Base-by-base conservation (phyloP, 2,113 vertebrate species). In the Platichthys stellatus region DNA sequence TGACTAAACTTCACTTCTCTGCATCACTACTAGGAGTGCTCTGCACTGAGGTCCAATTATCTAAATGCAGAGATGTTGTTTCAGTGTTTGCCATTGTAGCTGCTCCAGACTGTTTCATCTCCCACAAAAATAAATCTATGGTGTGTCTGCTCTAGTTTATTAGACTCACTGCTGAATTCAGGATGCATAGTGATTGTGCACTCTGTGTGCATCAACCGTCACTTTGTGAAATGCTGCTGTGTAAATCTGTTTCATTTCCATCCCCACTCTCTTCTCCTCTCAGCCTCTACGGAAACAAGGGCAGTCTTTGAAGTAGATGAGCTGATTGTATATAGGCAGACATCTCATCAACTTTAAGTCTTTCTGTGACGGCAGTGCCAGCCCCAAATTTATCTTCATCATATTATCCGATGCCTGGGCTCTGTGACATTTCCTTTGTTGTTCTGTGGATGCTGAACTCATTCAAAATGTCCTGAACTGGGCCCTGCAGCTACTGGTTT, bases 1-100 rank as follows among this genome's bases (percentile, higher is more conserved):
- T 15, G 54, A 21, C 31, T 31, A 31, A 31, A 31, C 38, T 59
- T 5, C 26, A 6, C 47, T 40, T 77, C 40, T 14, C 35, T 1
- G 0, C 43, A 20, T 69, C 54, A 28, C 17, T 0, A 47, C 64
- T 28, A 21, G 1, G 15, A 62, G 11, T 64, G 38, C 20, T 28
- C 0, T 26, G 49, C 53, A 66, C 72, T 72, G 51, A 71, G 53
- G 57, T 76, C 74, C 72, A 84, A 84, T 84, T 67, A 82, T 69
- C 14, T 77, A 47, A 31, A 2, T 24, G 57, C 49, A 23, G 45
- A 54, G 58, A 28, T 10, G 2, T 76, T 7, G 53, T 77, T 63
- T 72, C 14, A 45, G 58, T 3, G 17, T 63, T 63, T 21, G 6
- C 63, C 21, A 69, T 64, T 73, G 14, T 43, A 63, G 68, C 57